phyloP scores from a whole-genome alignment of 2,888 invertebrate genomes.

The Morpho helenor region DNA sequence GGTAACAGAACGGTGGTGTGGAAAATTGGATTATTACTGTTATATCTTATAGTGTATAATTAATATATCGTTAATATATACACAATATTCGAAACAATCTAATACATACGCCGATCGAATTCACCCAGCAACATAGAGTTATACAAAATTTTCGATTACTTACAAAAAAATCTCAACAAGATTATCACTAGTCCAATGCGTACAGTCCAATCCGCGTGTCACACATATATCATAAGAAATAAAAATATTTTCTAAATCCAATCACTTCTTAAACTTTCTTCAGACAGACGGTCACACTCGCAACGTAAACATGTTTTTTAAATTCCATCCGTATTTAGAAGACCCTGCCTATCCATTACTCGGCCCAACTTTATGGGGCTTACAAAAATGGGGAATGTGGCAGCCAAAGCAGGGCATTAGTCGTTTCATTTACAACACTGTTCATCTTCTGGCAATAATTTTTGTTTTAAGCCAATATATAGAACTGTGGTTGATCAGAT shows the following conservation, averaged over 20 bases:
- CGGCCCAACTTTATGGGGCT: constrained; percentile 47
- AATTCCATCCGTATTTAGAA: constrained; percentile 31
- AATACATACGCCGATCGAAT: too few relatives aligned
- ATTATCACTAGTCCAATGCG: too few relatives aligned
- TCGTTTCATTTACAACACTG: constrained; percentile 35
- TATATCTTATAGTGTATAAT: too few relatives aligned
- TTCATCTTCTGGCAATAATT: constrained; percentile 43
- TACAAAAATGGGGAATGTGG: constrained; percentile 52
- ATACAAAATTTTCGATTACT: too few relatives aligned
- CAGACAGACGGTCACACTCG: neutral
- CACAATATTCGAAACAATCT: too few relatives aligned
- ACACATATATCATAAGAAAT: neutral
- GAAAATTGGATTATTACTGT: too few relatives aligned
- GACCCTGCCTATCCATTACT: constrained; percentile 41
- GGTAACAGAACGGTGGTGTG: too few relatives aligned
- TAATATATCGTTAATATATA: too few relatives aligned
- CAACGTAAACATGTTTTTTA: constrained; percentile 17
- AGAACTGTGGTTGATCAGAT: constrained; percentile 54
- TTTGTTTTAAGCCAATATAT: constrained; percentile 57
- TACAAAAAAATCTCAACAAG: too few relatives aligned
- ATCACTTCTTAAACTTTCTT: neutral
- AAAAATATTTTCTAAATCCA: neutral
- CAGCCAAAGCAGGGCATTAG: constrained; percentile 34
- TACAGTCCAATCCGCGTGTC: neutral
- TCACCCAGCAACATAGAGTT: too few relatives aligned